Evolutionary conservation across 2,113 vertebrate genomes (phyloP).

Genomic region (Cyanoliseus patagonus): DNA sequence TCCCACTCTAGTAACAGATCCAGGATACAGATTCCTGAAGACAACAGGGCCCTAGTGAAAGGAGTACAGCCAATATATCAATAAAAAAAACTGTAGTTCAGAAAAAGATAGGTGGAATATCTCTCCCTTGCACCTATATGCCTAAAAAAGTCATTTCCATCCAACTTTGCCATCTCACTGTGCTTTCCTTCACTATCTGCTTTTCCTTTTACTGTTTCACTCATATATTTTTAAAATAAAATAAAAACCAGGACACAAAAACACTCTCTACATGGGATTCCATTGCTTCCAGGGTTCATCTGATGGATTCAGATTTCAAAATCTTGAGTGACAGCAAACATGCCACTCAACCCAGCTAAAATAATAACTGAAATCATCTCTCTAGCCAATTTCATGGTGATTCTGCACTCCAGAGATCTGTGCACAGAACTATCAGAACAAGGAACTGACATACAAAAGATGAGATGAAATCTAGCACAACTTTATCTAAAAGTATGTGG

Average conservation of each 20-base stretch:
- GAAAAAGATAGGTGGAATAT: neutral
- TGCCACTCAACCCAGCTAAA: neutral
- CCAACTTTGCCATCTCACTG: neutral
- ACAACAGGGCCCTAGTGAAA: neutral
- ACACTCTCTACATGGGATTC: neutral
- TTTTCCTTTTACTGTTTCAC: neutral
- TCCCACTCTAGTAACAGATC: neutral
- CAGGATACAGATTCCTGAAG: neutral
- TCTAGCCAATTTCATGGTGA: neutral
- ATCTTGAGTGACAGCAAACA: neutral
- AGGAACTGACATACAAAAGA: neutral
- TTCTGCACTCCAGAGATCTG: neutral
- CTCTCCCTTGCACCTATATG: neutral
- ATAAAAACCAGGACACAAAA: neutral
- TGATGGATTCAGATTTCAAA: neutral
- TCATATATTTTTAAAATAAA: neutral
- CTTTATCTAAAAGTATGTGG: neutral
- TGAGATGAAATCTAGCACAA: neutral
- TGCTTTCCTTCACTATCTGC: neutral
- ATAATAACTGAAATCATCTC: neutral
- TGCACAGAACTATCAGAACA: neutral
- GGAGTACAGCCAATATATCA: neutral
- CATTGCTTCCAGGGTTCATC: neutral
- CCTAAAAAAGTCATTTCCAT: neutral
- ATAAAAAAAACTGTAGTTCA: neutral